Base-by-base conservation (phyloP, 1,140 invertebrate genomes). In the Drosophila novamexicana region DNA sequence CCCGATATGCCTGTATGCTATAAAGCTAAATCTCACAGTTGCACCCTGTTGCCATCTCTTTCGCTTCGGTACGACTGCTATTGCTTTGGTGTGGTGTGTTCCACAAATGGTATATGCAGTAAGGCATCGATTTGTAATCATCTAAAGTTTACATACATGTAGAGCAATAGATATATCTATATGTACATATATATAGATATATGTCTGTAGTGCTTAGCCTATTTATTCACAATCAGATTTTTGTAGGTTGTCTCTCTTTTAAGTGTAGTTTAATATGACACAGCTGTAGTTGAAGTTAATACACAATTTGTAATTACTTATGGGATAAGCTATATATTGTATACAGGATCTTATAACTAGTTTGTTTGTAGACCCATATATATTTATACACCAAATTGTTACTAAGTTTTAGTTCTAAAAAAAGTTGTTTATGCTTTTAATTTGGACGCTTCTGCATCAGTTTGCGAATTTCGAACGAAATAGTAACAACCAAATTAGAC, bases 31-130 rank as follows among this genome's bases (percentile, higher is more conserved):
- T 54, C 16, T 53, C 14, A 45, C 37, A 18, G 16, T 36, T 49
- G 50, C 16, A 14, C n/a, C 32, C 53, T 71, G 18, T 73, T 67
- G 70, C 54, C 64, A 67, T 73, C 63, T 67, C 70, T 45, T 45
- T 67, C 56, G 53, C 39, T 58, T 65, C 36, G 54, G 34, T 69
- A 34, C 45, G 10, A 14, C 3, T 49, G 47, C 50, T 0, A 64
- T 29, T 42, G 14, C n/a, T 7, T 52, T 8, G 12, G 7, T 42
- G 14, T 50, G 53, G 10, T 61, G 45, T 57, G 37, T 57, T 16
- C 8, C 52, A 18, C 52, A 47, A 29, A 22, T 9, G 18, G 18
- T 12, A 47, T 29, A 4, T 29, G 36, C 22, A 29, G 22, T 29
- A 29, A 29, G 22, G 22, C 22, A 40, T 40, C 12, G 44, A 16